Evolutionary conservation across 2,113 vertebrate species (phyloP).

Genomic region (Bubalus kerabau): DNA sequence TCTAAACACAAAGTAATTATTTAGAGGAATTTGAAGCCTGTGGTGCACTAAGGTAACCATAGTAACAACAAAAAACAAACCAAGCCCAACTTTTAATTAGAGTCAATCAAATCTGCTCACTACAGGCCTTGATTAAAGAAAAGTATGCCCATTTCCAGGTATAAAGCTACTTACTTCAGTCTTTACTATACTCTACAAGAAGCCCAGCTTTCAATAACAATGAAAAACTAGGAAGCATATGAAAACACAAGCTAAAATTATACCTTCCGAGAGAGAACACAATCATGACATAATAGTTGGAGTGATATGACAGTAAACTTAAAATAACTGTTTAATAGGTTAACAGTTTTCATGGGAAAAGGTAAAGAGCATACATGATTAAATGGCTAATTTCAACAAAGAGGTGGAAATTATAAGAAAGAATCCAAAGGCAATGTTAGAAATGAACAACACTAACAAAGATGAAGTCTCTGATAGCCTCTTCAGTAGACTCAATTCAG

Average conservation of each 20-base stretch:
- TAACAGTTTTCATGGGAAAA: neutral
- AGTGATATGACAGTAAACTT: neutral
- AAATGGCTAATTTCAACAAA: neutral
- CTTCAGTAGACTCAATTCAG: neutral
- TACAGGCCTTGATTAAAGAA: neutral
- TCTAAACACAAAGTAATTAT: neutral
- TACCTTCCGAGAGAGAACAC: neutral
- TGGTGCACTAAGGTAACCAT: neutral
- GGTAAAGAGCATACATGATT: neutral
- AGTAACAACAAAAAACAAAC: neutral
- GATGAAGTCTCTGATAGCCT: neutral
- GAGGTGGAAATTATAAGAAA: neutral
- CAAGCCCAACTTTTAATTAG: neutral
- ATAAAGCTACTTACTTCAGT: neutral
- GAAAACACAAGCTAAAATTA: neutral
- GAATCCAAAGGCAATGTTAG: neutral
- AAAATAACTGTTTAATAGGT: neutral
- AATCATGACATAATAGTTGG: neutral
- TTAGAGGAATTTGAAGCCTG: neutral
- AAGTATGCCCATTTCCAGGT: neutral
- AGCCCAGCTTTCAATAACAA: neutral
- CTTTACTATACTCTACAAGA: neutral
- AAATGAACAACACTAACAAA: neutral
- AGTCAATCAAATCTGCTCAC: neutral
- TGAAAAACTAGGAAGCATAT: neutral